Base-by-base conservation (phyloP, 2,113 vertebrate species). In the Rhinogobius similis region DNA sequence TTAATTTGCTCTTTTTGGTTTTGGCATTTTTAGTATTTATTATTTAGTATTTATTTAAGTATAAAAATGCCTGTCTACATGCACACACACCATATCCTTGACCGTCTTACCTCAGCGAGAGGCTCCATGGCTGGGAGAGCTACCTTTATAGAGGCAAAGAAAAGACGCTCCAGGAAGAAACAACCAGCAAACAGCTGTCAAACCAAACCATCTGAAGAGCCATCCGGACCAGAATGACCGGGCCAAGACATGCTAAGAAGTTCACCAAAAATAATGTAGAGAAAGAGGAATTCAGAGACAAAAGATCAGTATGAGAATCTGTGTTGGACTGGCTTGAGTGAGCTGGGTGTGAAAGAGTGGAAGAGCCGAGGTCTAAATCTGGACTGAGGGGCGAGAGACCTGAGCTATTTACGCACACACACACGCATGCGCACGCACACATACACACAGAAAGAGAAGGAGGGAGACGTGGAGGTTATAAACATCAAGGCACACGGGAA, bases 321-420 rank as follows among this genome's bases (percentile, higher is more conserved):
- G 63, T n/a, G 32, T 59, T 13, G 2, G 16, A 18, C 21, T 9
- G 4, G 55, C 7, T 64, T 2, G 29, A 29, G 62, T 50, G 78
- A 85, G 71, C 85, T 71, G 74, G 64, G 63, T 68, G 65, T 43
- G 68, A 84, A 68, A 58, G 79, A 67, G 70, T 73, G 75, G 80
- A 82, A 83, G 62, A 82, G 69, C 66, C 73, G 77, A 65, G 68
- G 67, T 85, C 89, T 90, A 90, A 87, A 89, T 90, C 76, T 80
- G 86, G 89, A 89, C 63, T 38, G 65, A 65, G 36, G 78, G 83
- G 73, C 66, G 77, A 75, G 67, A 82, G 83, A 67, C 75, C 77
- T 65, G 43, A 75, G 88, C 76, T 55, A 87, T 87, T 87, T 59
- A 62, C 16, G 73, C n/a, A 20, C 62, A 16, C 62, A 3, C 63